These are phyloP conservation scores for Podocnemis expansa DNA, from an alignment of 2,113 vertebrate species.

Conservation along the genomic window DNA sequence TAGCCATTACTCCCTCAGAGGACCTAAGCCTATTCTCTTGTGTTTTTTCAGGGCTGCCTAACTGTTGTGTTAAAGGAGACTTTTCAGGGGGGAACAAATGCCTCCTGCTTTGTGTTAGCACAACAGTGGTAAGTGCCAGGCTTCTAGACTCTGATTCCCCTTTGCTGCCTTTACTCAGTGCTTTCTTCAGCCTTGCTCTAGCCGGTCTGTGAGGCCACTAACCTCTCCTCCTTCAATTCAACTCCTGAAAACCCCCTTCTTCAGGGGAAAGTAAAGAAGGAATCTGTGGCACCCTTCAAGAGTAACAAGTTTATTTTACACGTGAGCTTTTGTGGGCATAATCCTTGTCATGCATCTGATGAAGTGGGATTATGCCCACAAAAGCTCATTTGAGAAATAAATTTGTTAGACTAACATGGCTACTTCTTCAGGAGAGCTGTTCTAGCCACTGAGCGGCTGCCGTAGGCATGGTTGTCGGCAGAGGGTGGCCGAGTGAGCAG, in stretches of 20 bases:
- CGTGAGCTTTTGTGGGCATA: too few relatives aligned
- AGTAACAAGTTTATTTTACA: too few relatives aligned
- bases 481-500: too few relatives aligned
- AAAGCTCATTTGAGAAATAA: too few relatives aligned
- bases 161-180: too few relatives aligned
- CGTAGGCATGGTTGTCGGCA: not conserved
- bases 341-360: too few relatives aligned
- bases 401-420: too few relatives aligned
- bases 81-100: constrained; percentile 35
- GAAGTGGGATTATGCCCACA: too few relatives aligned
- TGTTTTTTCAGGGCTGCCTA: constrained; percentile 9
- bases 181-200: not conserved
- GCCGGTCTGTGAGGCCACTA: not conserved
- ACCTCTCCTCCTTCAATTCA: not conserved
- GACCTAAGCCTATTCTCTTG: constrained; percentile 47
- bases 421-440: not conserved
- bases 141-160: not conserved
- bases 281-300: too few relatives aligned
- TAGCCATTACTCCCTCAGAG: constrained; percentile 22
- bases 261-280: too few relatives aligned
- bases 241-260: too few relatives aligned
- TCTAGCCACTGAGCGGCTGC: not conserved
- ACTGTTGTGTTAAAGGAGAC: not conserved
- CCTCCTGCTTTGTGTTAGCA: not conserved
- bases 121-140: not conserved